Percentiles rank a stretch among this genome's conserved stretches.
These are phyloP conservation scores for Mormyrus iriodes DNA, from an alignment of 2,113 vertebrate species.

Conservation along the genomic window DNA sequence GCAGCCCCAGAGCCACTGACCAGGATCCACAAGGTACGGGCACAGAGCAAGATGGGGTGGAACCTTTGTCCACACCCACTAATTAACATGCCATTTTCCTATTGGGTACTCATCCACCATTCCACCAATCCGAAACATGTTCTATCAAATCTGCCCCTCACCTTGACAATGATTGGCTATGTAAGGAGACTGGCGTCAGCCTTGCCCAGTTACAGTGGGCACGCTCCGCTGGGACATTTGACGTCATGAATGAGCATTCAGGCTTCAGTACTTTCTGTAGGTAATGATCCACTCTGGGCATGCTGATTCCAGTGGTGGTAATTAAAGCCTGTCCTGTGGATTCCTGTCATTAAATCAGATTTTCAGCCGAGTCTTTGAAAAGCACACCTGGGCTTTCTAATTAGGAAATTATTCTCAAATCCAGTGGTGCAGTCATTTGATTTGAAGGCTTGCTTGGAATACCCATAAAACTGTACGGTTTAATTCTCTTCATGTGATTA, in stretches of 20 bases:
- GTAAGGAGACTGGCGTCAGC: neutral
- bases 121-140: neutral
- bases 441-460: neutral
- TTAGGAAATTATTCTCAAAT: neutral
- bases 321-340: slow-evolving; percentile 7
- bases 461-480: neutral
- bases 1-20: slow-evolving; percentile 72
- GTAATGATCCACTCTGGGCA: neutral
- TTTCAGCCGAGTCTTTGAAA: neutral
- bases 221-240: neutral
- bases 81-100: neutral
- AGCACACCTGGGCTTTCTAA: neutral
- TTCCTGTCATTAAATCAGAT: neutral
- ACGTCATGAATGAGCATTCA: neutral
- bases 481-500: neutral
- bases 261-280: neutral
- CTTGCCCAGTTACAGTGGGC: neutral
- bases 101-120: neutral
- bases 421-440: neutral
- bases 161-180: neutral
- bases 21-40: slow-evolving; percentile 69
- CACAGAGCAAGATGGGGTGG: neutral
- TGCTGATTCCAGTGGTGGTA: neutral
- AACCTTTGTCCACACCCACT: neutral
- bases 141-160: neutral